These are phyloP conservation scores for Fistularia tabacaria DNA, from an alignment of 2,797 vertebrate species.

Conservation along the genomic window DNA sequence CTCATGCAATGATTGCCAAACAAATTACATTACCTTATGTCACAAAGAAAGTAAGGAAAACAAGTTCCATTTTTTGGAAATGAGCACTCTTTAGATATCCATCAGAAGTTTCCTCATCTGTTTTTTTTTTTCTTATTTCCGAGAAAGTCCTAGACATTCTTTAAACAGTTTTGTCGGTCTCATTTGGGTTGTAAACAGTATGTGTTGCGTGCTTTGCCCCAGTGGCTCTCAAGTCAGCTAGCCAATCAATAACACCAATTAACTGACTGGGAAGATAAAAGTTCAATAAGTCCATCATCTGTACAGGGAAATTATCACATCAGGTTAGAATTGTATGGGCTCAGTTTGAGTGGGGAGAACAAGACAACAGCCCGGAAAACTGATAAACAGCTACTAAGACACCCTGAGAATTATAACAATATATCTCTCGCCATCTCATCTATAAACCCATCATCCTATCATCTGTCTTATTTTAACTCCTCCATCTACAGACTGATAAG, in stretches of 20 bases:
- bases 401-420: conserved; percentile 79
- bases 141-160: conserved; percentile 78
- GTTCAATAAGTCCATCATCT: conserved; percentile 64
- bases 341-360: conserved; percentile 65
- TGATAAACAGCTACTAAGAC: conserved; percentile 72
- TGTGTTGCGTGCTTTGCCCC: conserved; percentile 56
- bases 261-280: conserved; percentile 45
- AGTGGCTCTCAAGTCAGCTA: conserved; percentile 65
- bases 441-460: conserved; percentile 50
- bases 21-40: conserved; percentile 79
- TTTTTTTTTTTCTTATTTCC: conserved; percentile 38
- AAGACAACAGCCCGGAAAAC: conserved; percentile 70
- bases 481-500: conserved; percentile 41
- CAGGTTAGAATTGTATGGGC: conserved; percentile 73
- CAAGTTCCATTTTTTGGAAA: conserved; percentile 71
- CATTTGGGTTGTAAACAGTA: conserved; percentile 81
- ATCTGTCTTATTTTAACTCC: conserved; percentile 56
- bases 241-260: conserved; percentile 70
- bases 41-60: conserved; percentile 78
- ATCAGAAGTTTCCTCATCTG: conserved; percentile 33
- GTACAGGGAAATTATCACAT: conserved; percentile 53
- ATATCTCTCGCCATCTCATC: conserved; percentile 47
- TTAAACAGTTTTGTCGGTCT: conserved; percentile 83
- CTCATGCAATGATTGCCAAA: conserved; percentile 79
- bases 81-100: conserved; percentile 73